A percentile compares a stretch with the other conserved stretches of the same genome.
Evolutionary conservation across 2,797 vertebrate species (phyloP).

Genomic region (Urocyon cinereoargenteus): DNA sequence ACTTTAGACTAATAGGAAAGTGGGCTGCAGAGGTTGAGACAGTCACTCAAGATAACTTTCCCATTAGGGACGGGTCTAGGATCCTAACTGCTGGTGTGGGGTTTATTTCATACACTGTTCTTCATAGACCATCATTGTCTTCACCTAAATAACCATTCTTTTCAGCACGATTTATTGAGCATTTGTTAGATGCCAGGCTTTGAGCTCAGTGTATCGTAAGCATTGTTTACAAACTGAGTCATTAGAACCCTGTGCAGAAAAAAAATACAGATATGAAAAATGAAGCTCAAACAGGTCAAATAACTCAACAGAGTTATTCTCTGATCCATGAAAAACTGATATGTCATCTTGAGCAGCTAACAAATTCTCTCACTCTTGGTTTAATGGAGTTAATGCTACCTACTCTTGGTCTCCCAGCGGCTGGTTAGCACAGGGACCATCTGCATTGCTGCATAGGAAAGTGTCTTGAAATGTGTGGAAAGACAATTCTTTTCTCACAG

Average conservation of each 20-base stretch:
- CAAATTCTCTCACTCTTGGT: not conserved
- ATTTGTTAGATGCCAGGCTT: constrained; percentile 40
- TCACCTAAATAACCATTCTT: not conserved
- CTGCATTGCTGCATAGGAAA: not conserved
- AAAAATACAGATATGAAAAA: not conserved
- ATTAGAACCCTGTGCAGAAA: not conserved
- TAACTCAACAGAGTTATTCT: not conserved
- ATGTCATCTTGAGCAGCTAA: not conserved
- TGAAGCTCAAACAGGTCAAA: not conserved
- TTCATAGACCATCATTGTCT: not conserved
- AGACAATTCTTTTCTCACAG: not conserved
- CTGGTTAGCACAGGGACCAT: not conserved
- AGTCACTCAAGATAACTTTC: not conserved
- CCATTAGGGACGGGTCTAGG: not conserved
- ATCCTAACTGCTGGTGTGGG: not conserved
- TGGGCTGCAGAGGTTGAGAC: not conserved
- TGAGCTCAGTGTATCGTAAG: not conserved
- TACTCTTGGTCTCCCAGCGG: not conserved
- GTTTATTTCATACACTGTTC: not conserved
- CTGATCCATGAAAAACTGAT: not conserved
- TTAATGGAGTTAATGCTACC: not conserved
- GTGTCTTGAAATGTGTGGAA: not conserved
- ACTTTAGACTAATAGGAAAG: not conserved
- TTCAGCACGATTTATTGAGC: not conserved
- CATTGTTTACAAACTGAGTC: not conserved